These are phyloP conservation scores for Nesogale talazaci DNA, from an alignment of 2,113 vertebrate species.

Conservation along the genomic window DNA sequence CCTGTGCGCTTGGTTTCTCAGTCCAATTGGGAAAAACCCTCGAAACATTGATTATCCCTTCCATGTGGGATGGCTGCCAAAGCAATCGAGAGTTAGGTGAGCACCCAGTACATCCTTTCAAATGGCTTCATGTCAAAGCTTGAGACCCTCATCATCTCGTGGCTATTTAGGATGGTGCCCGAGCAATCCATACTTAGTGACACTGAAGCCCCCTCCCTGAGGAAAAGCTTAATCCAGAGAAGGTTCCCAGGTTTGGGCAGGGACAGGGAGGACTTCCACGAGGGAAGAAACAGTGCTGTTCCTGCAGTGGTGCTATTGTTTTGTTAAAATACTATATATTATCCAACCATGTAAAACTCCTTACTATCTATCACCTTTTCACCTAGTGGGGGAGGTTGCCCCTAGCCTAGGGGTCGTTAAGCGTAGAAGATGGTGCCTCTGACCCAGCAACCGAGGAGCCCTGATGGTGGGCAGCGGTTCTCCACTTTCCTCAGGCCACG, in stretches of 20 bases:
- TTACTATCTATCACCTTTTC: too few relatives aligned
- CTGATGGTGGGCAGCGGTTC: too few relatives aligned
- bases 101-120: not conserved
- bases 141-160: not conserved
- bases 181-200: not conserved
- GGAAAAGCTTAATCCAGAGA: not conserved
- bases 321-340: too few relatives aligned
- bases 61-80: not conserved
- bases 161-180: conserved; percentile 1
- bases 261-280: not conserved
- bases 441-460: too few relatives aligned
- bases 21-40: not conserved
- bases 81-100: not conserved
- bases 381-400: too few relatives aligned
- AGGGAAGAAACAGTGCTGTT: not conserved
- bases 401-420: too few relatives aligned
- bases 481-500: too few relatives aligned
- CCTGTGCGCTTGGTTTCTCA: not conserved
- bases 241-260: not conserved
- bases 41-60: not conserved
- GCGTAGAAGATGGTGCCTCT: too few relatives aligned
- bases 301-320: not conserved
- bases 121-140: conserved; percentile 34
- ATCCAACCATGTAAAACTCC: too few relatives aligned
- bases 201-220: not conserved